These are phyloP conservation scores for Antitype chi DNA, from an alignment of 2,888 invertebrate species.

Conservation along the genomic window DNA sequence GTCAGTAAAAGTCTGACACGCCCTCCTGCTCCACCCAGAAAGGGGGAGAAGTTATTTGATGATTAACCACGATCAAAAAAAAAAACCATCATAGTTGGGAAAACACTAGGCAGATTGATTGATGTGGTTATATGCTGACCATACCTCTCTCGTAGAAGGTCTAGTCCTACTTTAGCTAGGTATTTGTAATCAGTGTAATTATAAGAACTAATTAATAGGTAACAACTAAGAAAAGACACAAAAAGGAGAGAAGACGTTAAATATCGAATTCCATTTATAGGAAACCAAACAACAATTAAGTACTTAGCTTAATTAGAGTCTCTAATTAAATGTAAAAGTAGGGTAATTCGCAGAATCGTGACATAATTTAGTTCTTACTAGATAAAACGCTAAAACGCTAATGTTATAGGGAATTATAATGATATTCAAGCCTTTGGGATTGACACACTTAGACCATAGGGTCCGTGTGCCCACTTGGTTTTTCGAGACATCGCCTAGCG, in stretches of 20 bases:
- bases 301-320: not conserved
- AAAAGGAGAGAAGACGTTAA: not conserved
- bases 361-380: not conserved
- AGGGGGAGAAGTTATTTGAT: no score
- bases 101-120: no score
- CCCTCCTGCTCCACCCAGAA: no score
- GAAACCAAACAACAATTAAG: not conserved
- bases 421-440: no score
- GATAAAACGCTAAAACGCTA: no score
- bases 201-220: not conserved
- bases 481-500: no score
- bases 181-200: not conserved
- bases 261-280: constrained; percentile 7
- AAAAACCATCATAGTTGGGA: no score
- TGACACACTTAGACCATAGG: no score
- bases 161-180: not conserved
- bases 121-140: not conserved
- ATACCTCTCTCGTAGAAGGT: not conserved
- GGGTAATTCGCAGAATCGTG: constrained; percentile 3
- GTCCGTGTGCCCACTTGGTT: no score
- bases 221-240: not conserved
- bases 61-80: no score
- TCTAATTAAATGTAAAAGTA: not conserved
- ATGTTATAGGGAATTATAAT: no score
- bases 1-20: no score